Percentiles rank a stretch among this genome's conserved stretches.
Conservation (phyloP, 2,797 vertebrate genomes). For the Taeniopygia guttata region DNA sequence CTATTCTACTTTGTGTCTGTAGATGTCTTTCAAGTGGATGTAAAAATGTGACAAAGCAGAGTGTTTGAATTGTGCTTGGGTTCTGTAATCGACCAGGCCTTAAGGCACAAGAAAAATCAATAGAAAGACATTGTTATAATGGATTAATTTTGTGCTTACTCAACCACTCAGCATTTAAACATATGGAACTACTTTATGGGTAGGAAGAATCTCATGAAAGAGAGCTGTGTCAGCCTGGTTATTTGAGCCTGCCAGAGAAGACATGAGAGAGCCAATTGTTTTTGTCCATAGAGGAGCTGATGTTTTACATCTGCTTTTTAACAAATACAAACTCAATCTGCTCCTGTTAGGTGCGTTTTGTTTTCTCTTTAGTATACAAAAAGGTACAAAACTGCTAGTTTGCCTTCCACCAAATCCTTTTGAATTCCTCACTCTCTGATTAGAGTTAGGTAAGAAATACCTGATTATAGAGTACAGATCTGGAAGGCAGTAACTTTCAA, state of each 20-base stretch:
- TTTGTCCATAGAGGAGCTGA: neutral
- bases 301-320: conserved; percentile 23
- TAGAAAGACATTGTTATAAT: conserved; percentile 33
- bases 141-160: conserved; percentile 56
- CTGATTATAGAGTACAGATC: neutral
- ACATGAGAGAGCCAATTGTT: neutral
- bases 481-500: neutral
- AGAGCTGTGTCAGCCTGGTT: conserved; percentile 25
- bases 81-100: conserved; percentile 19
- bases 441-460: neutral
- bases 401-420: neutral
- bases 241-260: conserved; percentile 18
- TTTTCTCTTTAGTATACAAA: neutral
- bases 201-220: conserved; percentile 42
- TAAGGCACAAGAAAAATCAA: conserved; percentile 26
- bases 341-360: neutral
- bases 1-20: neutral
- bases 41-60: neutral
- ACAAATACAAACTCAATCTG: neutral
- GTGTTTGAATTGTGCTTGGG: neutral
- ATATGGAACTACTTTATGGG: conserved; percentile 58
- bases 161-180: conserved; percentile 29
- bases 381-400: neutral
- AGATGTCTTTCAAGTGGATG: neutral
- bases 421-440: neutral